phyloP scores from a whole-genome alignment of 2,113 vertebrate species.

The Megalops atlanticus region DNA sequence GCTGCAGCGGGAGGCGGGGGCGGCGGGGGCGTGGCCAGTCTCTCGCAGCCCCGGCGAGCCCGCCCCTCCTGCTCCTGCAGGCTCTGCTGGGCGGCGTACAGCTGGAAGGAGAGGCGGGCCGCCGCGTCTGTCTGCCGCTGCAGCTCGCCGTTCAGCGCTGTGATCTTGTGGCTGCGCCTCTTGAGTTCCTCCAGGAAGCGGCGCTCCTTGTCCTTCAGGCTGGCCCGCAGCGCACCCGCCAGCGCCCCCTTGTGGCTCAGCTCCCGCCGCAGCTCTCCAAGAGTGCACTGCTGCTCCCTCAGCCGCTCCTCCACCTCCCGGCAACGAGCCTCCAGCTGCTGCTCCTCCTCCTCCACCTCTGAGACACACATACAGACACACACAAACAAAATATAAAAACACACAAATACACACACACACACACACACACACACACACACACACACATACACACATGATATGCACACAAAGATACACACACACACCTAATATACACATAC shows the following conservation, averaged over 20 bases:
- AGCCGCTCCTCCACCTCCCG: slow-evolving; percentile 77
- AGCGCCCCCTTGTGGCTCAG: slow-evolving; percentile 82
- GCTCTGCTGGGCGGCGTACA: slow-evolving; percentile 72
- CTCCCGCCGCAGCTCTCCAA: slow-evolving; percentile 75
- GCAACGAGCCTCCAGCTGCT: slow-evolving; percentile 77
- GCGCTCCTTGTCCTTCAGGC: slow-evolving; percentile 83
- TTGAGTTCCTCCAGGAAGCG: slow-evolving; percentile 91
- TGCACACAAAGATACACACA: not conserved
- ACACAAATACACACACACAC: not conserved
- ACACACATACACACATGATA: not conserved
- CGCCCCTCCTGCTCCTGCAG: slow-evolving; percentile 25
- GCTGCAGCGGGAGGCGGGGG: slow-evolving; percentile 50
- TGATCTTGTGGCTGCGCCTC: slow-evolving; percentile 87
- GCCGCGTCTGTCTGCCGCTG: slow-evolving; percentile 86
- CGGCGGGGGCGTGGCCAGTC: slow-evolving; percentile 55
- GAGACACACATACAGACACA: not conserved
- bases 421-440: not conserved
- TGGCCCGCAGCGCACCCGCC: slow-evolving; percentile 79
- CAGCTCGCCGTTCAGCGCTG: slow-evolving; percentile 83
- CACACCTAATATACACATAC: not conserved
- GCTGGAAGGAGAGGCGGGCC: slow-evolving; percentile 83
- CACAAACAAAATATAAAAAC: too few species aligned
- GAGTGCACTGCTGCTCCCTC: slow-evolving; percentile 76
- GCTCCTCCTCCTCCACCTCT: slow-evolving; percentile 70
- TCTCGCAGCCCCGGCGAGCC: slow-evolving; percentile 35